Conservation (phyloP, 2,888 invertebrate species). For the Morpho helenor region DNA sequence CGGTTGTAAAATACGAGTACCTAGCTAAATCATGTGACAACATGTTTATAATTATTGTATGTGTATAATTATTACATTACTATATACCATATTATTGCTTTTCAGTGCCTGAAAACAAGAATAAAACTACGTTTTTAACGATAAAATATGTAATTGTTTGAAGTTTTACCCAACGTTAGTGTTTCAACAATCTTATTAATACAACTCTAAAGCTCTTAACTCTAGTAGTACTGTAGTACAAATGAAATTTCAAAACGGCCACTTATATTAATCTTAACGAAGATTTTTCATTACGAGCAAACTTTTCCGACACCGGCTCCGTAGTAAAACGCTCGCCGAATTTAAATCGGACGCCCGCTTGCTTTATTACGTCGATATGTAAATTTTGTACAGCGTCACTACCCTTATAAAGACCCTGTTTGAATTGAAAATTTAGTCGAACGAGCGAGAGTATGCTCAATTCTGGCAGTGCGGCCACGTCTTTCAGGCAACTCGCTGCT, state of each 20-base stretch:
- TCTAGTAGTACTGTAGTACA: neutral
- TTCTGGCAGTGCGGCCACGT: constrained; percentile 72
- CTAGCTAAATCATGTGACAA: no score
- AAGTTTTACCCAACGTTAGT: no score
- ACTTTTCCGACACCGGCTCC: constrained; percentile 14
- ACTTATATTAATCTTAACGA: constrained; percentile 14
- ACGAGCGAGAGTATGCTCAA: constrained; percentile 64
- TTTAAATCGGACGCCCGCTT: constrained; percentile 72
- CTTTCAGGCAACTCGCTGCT: constrained; percentile 68
- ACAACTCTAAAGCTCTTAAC: no score
- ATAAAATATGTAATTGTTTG: no score
- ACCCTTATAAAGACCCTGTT: constrained; percentile 78
- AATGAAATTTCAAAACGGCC: constrained; percentile 5
- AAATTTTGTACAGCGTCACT: constrained; percentile 77
- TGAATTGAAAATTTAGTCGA: constrained; percentile 78
- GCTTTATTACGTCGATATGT: constrained; percentile 78
- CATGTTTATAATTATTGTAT: no score
- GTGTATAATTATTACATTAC: no score
- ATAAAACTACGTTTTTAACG: no score
- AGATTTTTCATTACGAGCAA: constrained; percentile 24
- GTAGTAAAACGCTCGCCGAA: constrained; percentile 49
- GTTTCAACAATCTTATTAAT: no score
- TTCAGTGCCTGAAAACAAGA: no score
- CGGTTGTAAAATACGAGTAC: no score
- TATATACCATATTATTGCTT: no score